Evolutionary conservation across 2,113 vertebrate genomes (phyloP), one percentile per base, ranked within the genome.

Genomic region (Aldabrachelys gigantea): DNA sequence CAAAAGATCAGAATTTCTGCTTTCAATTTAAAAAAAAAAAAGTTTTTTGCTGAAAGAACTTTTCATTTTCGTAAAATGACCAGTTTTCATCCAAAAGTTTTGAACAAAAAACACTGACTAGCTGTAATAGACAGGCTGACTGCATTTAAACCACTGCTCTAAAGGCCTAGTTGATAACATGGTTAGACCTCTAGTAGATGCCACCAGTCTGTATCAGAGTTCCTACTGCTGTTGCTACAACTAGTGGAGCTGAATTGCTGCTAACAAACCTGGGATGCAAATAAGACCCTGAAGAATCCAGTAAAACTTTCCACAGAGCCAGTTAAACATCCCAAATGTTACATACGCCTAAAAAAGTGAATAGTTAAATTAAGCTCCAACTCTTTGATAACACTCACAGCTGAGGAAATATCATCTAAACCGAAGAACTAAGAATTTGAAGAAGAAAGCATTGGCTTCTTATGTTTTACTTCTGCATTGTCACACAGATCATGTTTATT

Each of bases 401-500:
- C 5, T 82, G 75, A 82, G 88, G 62, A 93, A 95, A 92, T 13
- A 65, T 50, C 16, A 90, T 94, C 78, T 96, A 90, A 94, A 94
- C 85, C 91, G 87, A 97, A 94, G 81, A 50, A 31, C 59, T 54
- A 79, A 96, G 87, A 93, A 89, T 85, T 75, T 62, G 69, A 72
- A 96, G 72, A 91, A 97, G 88, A 95, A 97, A 98, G 82, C 88
- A 96, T n/a, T 94, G 96, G 96, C 94, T 97, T 91, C 95, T 38
- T 88, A 94, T 78, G 88, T 98, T 69, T 69, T 69, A 9, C 35
- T 69, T 69, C 62, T n/a, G 62, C 35, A n/a, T n/a, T 69, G 10
- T 97, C 98, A 97, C 93, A 97, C 97, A 96, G 96, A 97, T 95
- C 17, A 0, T 98, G 97, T 98, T 98, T 98, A 98, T 92, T 79